A percentile compares a stretch with the other conserved stretches of the same genome.
These are phyloP conservation scores for Eupeodes luniger DNA, from an alignment of 2,888 invertebrate genomes.

Conservation along the genomic window DNA sequence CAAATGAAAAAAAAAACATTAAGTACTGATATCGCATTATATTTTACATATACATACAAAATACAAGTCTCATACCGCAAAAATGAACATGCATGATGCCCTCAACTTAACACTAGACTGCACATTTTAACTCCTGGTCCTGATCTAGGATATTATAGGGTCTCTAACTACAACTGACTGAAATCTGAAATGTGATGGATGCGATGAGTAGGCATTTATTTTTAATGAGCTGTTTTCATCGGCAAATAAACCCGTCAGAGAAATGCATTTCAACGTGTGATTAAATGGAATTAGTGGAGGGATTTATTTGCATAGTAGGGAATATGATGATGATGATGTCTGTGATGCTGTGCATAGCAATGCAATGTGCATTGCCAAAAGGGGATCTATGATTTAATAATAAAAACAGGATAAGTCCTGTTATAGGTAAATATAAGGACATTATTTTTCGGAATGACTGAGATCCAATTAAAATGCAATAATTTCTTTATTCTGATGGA, in stretches of 20 bases:
- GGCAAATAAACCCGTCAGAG: not conserved
- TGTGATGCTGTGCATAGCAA: not conserved
- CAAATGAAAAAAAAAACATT: not conserved
- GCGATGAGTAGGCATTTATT: constrained; percentile 35
- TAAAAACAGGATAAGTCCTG: not conserved
- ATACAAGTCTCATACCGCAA: not conserved
- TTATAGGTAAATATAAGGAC: not conserved
- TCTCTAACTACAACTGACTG: not conserved
- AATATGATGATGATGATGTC: constrained; percentile 15
- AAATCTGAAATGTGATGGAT: constrained; percentile 1
- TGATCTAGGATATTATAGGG: constrained; percentile 17
- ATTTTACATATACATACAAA: not conserved
- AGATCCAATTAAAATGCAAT: constrained; percentile 25
- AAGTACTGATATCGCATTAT: not conserved
- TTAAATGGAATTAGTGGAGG: constrained; percentile 33
- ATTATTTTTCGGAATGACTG: not conserved
- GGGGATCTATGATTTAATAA: constrained; percentile 35
- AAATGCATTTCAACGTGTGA: constrained; percentile 33
- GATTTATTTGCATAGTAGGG: constrained; percentile 20
- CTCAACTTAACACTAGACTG: constrained; percentile 11
- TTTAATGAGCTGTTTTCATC: constrained; percentile 38
- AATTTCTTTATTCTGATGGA: constrained; percentile 25
- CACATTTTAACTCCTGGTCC: constrained; percentile 1
- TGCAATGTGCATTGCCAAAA: not conserved
- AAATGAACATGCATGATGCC: not conserved